Evolutionary conservation across 2,888 invertebrate genomes (phyloP), one percentile per base, ranked within the genome.

Genomic region (Agrochola litura): DNA sequence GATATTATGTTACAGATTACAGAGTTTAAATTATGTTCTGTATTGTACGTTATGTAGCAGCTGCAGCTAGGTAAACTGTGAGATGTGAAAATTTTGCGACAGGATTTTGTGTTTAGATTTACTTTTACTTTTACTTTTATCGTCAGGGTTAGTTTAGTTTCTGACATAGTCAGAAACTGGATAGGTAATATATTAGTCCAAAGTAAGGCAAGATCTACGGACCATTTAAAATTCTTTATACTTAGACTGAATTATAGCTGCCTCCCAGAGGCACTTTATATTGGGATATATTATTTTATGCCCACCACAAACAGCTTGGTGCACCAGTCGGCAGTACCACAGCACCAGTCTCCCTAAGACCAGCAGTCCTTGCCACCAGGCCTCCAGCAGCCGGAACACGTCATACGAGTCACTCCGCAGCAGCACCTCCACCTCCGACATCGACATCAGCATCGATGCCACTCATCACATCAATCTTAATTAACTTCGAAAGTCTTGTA

Each of bases 311-410:
- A 92, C 72, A 82, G 92, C 83, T 86, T 93, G 90, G 81, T 94
- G 93, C 76, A 96, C 80, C 92, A 97, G 73, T 91, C 97, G 88
- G 82, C 91, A 94, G 90, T 92, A 94, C 86, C 89, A 91, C 86
- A 94, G 88, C 92, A 97, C 89, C 91, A 97, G 89, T 92, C 96
- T 89, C 79, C 94, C 94, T 91, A 97, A 83, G 89, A 97, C 88
- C 83, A 97, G 93, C 69, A 97, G 90, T 2, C 96, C 96, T 84
- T 96, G 95, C 92, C 97, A 97, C 93, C 97, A 97, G 56, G 96
- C 95, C 84, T 97, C 97, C 83, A 97, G 91, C 52, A 97, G 90
- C 9, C 95, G 93, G 52, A 97, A 91, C 61, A 97, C 91, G 63
- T 96, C 95, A 70, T 95, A 91, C 56, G 95, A 94, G 89, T 97